phyloP scores from a whole-genome alignment of 2,113 vertebrate genomes.

The Pogona vitticeps region DNA sequence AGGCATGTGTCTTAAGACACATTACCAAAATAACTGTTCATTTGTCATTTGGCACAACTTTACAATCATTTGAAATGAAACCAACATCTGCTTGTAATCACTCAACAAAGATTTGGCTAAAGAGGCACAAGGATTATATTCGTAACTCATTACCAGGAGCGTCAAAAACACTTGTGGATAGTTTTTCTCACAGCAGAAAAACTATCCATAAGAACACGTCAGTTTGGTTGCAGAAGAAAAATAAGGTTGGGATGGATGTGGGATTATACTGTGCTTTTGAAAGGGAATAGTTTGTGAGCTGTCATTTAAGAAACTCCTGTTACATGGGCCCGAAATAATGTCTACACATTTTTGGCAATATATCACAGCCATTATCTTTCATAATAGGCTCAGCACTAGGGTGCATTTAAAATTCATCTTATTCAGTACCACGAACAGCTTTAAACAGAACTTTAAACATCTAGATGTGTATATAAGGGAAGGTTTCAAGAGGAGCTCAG shows the following conservation, averaged over 20 bases:
- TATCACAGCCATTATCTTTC: slow-evolving; percentile 29
- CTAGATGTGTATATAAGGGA: slow-evolving; percentile 2
- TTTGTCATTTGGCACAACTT: slow-evolving; percentile 12
- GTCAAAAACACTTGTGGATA: too few relatives aligned
- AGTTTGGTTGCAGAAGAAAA: slow-evolving; percentile 26
- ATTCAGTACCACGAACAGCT: slow-evolving; percentile 27
- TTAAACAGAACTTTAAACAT: slow-evolving; percentile 31
- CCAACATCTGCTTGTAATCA: not conserved
- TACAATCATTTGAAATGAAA: not conserved
- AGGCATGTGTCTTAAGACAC: slow-evolving; percentile 31
- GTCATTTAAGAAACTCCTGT: not conserved
- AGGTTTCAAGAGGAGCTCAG: slow-evolving; percentile 35
- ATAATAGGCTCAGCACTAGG: slow-evolving; percentile 8
- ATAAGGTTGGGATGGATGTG: slow-evolving; percentile 41
- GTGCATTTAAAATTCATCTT: slow-evolving; percentile 41
- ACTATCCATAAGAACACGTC: slow-evolving; percentile 21
- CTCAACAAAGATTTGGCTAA: not conserved
- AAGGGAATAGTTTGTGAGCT: not conserved
- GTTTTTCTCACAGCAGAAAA: slow-evolving; percentile 22
- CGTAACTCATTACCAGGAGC: slow-evolving; percentile 35
- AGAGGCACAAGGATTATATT: not conserved
- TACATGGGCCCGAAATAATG: slow-evolving; percentile 5
- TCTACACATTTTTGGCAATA: slow-evolving; percentile 37
- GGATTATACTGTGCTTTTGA: slow-evolving; percentile 38
- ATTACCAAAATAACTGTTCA: not conserved